Evolutionary conservation across 64 coral and sea anemone genomes (phyloP).

Genomic region (Orbicella faveolata): DNA sequence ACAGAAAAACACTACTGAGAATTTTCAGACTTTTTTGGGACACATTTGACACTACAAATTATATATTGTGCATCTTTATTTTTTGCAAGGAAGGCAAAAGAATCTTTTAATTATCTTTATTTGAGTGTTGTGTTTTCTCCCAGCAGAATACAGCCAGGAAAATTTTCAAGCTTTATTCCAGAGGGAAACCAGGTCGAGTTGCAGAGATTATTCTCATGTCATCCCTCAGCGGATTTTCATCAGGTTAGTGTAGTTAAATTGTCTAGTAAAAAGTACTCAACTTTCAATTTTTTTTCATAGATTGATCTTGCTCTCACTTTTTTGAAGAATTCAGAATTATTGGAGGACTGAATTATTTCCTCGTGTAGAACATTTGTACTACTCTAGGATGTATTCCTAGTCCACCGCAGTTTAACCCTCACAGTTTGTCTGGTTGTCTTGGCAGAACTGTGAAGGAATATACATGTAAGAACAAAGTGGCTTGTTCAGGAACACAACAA

Average conservation of each 20-base stretch:
- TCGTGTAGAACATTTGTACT: too few species aligned
- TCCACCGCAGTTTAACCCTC: too few species aligned
- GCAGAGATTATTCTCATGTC: conserved; percentile 83
- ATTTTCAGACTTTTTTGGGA: too few species aligned
- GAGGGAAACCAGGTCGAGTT: conserved; percentile 75
- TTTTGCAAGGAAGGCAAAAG: not conserved
- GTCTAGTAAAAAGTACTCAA: not conserved
- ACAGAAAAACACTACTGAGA: too few species aligned
- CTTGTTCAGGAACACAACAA: too few species aligned
- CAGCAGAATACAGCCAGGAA: conserved; percentile 73
- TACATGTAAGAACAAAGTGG: too few species aligned
- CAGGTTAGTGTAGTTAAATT: conserved; percentile 31
- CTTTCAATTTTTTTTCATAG: not conserved
- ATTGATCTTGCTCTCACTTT: not conserved
- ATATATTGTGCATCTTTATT: not conserved
- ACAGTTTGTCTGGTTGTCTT: too few species aligned
- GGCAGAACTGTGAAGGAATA: too few species aligned
- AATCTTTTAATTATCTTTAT: not conserved
- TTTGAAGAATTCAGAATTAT: too few species aligned
- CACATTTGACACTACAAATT: too few species aligned
- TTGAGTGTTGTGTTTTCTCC: not conserved
- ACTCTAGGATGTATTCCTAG: too few species aligned
- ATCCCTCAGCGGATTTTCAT: conserved; percentile 79
- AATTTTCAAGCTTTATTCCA: conserved; percentile 75
- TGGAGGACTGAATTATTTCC: too few species aligned